Percentiles rank a stretch among this genome's conserved stretches.
Conservation (phyloP, 2,113 vertebrate genomes). For the Misgurnus mizolepis region DNA sequence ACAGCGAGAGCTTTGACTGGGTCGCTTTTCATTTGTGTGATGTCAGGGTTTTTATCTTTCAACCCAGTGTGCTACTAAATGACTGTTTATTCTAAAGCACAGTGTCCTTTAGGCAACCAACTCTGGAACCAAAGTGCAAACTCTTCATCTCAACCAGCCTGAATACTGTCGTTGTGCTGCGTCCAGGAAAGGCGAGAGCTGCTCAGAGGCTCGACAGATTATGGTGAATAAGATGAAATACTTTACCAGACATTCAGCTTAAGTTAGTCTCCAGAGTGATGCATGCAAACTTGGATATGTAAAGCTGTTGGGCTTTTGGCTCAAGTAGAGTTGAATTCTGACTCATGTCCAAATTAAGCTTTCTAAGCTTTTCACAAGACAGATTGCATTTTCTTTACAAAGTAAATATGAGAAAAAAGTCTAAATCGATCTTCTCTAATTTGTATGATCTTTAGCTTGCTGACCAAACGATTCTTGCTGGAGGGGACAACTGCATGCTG, state of each 20-base stretch:
- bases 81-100: constrained; percentile 43
- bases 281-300: neutral
- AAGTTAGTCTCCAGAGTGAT: neutral
- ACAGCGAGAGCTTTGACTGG: constrained; percentile 48
- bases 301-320: neutral
- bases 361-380: neutral
- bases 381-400: neutral
- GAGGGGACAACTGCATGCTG: too few species aligned
- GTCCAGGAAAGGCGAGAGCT: constrained; percentile 51
- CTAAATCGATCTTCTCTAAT: too few species aligned
- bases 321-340: neutral
- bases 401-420: neutral
- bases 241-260: constrained; percentile 7
- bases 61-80: constrained; percentile 26
- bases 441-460: too few species aligned
- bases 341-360: neutral
- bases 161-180: constrained; percentile 64
- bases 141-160: constrained; percentile 48
- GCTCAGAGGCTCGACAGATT: constrained; percentile 63
- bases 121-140: constrained; percentile 45
- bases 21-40: constrained; percentile 26
- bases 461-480: too few species aligned
- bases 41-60: constrained; percentile 36
- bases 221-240: constrained; percentile 49
- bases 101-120: constrained; percentile 32